Percentiles rank a stretch among this genome's conserved stretches.
Conservation (phyloP, 2,797 vertebrate genomes). For the Phataginus tetradactyla region DNA sequence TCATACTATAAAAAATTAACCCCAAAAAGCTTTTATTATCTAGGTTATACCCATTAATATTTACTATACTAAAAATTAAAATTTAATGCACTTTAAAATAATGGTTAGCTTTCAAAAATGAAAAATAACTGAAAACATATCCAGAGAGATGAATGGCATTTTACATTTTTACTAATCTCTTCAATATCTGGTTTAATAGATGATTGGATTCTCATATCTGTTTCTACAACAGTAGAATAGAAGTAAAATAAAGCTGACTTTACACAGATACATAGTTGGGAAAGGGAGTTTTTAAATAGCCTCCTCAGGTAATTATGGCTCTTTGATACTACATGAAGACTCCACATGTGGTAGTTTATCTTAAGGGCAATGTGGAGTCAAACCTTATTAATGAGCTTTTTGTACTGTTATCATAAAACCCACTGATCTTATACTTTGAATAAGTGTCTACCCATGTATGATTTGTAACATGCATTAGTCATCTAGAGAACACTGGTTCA, state of each 20-base stretch:
- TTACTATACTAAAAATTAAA: neutral
- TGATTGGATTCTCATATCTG: neutral
- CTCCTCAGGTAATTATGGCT: neutral
- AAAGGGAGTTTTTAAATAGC: neutral
- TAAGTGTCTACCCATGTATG: neutral
- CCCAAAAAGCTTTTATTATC: neutral
- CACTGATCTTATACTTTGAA: neutral
- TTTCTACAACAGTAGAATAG: neutral
- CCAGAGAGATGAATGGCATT: neutral
- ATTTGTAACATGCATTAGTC: neutral
- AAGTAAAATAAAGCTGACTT: neutral
- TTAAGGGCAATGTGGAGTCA: neutral
- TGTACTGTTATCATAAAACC: neutral
- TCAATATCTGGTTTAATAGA: neutral
- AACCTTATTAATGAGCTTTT: neutral
- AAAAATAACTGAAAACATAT: neutral
- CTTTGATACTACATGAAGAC: neutral
- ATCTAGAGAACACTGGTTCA: constrained; percentile 18
- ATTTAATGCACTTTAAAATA: neutral
- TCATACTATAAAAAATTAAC: neutral
- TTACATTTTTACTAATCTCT: neutral
- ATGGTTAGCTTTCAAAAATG: neutral
- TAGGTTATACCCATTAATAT: neutral
- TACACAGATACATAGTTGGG: neutral
- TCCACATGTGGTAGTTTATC: neutral